Base-by-base conservation (phyloP, 2,113 vertebrate species). In the Butorides virescens region DNA sequence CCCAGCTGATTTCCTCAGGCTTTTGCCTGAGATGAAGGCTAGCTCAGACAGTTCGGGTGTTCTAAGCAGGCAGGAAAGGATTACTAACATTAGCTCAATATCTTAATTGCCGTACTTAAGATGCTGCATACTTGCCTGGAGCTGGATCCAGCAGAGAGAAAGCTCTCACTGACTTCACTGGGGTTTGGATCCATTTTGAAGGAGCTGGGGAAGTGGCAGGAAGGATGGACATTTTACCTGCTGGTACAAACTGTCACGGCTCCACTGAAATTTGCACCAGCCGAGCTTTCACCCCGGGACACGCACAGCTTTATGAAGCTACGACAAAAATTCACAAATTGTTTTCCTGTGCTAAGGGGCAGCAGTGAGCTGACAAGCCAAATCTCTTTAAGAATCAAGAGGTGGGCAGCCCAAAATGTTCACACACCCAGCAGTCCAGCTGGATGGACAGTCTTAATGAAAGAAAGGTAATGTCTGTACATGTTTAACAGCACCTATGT, bases 1-100 rank as follows among this genome's bases (percentile, higher is more conserved):
- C 26, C 20, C 42, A 66, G 23, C 9, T 39, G 77, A 75, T 87
- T 94, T 91, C 72, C 83, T 87, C 39, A 42, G 79, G 39, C 55
- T 96, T 86, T 91, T 92, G 88, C 70, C 79, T 47, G 49, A 91
- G 37, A 67, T 27, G 39, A 90, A 81, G 61, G 67, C 56, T 92
- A 66, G 30, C 30, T 77, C 86, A 63, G 46, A 7, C 25, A 79
- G 21, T 59, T 88, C 74, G 82, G 50, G 59, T 85, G 66, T 88
- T 74, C 26, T 30, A 74, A 72, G 68, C 30, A 76, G 42, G 74
- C 80, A 88, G 61, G 36, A 65, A 74, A 94, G 73, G 59, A 78
- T 84, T 95, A 78, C 56, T 53, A 67, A 81, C 65, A 72, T 84
- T 58, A 88, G 83, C n/a, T 91, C 74, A 68, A 1, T 70, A 79